These are phyloP conservation scores for Galaxea fascicularis DNA, from an alignment of 92 coral and sea anemone genomes.

Conservation along the genomic window DNA sequence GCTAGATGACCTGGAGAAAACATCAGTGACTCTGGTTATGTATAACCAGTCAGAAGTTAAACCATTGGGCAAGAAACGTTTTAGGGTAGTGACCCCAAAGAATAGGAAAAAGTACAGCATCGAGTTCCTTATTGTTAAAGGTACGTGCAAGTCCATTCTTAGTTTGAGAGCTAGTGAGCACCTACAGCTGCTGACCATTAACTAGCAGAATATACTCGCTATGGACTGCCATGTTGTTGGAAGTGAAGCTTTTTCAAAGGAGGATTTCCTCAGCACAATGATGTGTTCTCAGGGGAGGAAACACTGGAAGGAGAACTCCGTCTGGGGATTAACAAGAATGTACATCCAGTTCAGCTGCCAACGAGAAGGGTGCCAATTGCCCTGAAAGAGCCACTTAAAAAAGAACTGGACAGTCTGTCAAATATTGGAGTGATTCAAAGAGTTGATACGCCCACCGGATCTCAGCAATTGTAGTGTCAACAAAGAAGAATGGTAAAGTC, in stretches of 20 bases:
- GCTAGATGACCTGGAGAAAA: too few relatives aligned
- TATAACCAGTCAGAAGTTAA: slow-evolving; percentile 52
- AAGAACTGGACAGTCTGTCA: not conserved
- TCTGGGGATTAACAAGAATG: slow-evolving; percentile 6
- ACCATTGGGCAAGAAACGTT: slow-evolving; percentile 40
- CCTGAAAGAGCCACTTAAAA: slow-evolving; percentile 52
- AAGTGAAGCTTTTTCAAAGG: not conserved
- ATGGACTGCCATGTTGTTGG: not conserved
- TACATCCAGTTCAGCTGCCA: slow-evolving; percentile 37
- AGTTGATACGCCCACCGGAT: slow-evolving; percentile 31
- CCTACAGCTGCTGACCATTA: too few relatives aligned
- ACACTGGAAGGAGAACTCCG: too few relatives aligned
- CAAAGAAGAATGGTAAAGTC: slow-evolving; percentile 44
- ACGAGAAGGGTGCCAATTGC: slow-evolving; percentile 55
- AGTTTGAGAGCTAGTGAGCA: too few relatives aligned
- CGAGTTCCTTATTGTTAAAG: slow-evolving; percentile 31
- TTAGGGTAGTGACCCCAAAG: slow-evolving; percentile 38
- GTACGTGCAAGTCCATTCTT: slow-evolving; percentile 19
- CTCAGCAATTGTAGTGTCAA: slow-evolving; percentile 27
- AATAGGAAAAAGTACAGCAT: slow-evolving; percentile 26
- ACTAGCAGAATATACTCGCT: too few relatives aligned
- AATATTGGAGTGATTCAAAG: slow-evolving; percentile 1
- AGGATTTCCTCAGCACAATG: slow-evolving; percentile 7
- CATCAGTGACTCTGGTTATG: too few relatives aligned
- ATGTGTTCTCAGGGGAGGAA: slow-evolving; percentile 33